Conservation (phyloP, 2,797 vertebrate species). For the Anisognathus igniventris region DNA sequence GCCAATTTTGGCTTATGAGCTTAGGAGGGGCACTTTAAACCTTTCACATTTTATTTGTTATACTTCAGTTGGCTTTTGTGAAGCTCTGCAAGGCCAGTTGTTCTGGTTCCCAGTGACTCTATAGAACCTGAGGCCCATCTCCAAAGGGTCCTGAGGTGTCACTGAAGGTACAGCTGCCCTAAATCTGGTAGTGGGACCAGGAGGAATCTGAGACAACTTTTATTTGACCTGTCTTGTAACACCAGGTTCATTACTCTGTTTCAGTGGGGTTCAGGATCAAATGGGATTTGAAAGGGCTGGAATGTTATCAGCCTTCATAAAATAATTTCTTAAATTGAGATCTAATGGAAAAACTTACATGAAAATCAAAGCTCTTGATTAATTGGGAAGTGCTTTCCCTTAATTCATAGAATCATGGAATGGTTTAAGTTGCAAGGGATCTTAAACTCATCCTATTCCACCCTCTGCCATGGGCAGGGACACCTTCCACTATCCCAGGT, state of each 20-base stretch:
- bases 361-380: neutral
- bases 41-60: conserved; percentile 1
- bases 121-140: neutral
- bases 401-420: neutral
- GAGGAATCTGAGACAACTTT: neutral
- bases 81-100: neutral
- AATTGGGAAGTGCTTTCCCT: neutral
- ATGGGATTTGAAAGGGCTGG: neutral
- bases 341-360: neutral
- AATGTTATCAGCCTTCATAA: neutral
- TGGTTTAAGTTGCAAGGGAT: neutral
- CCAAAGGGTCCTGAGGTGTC: neutral
- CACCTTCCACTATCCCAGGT: accelerated
- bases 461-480: neutral
- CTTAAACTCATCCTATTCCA: accelerated
- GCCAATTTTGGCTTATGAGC: conserved; percentile 34
- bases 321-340: neutral
- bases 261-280: no score
- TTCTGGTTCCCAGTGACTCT: neutral
- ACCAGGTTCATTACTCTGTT: neutral
- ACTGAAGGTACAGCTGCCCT: neutral
- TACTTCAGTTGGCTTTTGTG: neutral
- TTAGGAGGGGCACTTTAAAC: neutral
- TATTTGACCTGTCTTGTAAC: neutral
- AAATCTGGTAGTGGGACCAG: neutral